Percentiles rank a stretch among this genome's conserved stretches.
phyloP scores from a whole-genome alignment of 1,140 invertebrate species.

The Zelostemma sp. region DNA sequence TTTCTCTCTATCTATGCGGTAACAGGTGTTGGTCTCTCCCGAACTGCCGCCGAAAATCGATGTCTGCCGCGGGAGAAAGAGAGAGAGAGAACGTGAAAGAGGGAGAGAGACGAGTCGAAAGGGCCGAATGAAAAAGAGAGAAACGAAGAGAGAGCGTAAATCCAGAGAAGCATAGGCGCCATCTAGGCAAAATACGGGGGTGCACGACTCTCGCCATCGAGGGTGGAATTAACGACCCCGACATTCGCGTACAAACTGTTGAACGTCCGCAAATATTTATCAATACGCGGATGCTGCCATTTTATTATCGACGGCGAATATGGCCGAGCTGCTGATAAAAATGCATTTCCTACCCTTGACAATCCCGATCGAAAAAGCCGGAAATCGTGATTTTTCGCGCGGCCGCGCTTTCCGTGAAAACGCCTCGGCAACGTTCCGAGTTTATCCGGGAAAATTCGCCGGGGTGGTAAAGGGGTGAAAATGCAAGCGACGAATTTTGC shows the following conservation, averaged over 20 bases:
- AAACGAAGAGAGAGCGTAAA: constrained; percentile 14
- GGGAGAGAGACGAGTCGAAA: too few species aligned
- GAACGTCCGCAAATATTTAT: constrained; percentile 39
- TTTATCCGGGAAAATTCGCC: too few species aligned
- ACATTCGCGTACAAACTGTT: constrained; percentile 41
- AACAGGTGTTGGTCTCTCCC: constrained; percentile 49
- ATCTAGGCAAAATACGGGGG: constrained; percentile 27
- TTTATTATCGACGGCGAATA: constrained; percentile 21
- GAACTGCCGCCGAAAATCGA: constrained; percentile 43
- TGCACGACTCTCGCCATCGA: too few species aligned
- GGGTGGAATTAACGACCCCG: constrained; percentile 38
- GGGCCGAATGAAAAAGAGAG: too few species aligned
- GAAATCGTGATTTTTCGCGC: too few species aligned
- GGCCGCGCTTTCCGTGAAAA: too few species aligned
- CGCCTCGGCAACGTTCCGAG: too few species aligned
- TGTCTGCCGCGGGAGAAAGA: constrained; percentile 29
- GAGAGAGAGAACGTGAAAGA: background rate
- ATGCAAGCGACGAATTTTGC: too few species aligned
- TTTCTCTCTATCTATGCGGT: constrained; percentile 46
- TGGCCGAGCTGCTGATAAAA: background rate
- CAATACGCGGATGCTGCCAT: constrained; percentile 11
- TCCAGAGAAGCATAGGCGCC: constrained; percentile 22
- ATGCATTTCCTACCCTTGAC: too few species aligned
- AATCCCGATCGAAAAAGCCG: too few species aligned
- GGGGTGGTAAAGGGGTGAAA: too few species aligned